Evolutionary conservation across 2,888 invertebrate genomes (phyloP), one percentile per base, ranked within the genome.

Genomic region (Crematogaster levior): DNA sequence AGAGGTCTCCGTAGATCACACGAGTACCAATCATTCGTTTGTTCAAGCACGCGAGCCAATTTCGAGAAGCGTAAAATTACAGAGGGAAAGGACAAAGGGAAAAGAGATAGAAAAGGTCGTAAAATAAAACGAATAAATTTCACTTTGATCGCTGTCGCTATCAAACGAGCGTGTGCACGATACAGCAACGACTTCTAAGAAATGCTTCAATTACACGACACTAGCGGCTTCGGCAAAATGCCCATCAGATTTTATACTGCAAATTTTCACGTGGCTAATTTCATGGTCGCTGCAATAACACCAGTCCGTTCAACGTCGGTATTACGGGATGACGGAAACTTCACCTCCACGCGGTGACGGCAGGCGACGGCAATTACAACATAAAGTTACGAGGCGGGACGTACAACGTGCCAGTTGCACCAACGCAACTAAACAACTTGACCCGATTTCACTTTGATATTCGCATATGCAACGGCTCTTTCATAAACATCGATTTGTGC

Each of bases 301-400:
- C 21, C 60, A 46, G 34, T 51, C 34, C 68, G 63, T 40, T 51
- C 53, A 60, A 27, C 43, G 72, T 24, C 65, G 48, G 65, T 83
- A 80, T 83, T 73, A 80, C 72, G 12, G 46, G n/a, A 61, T 56
- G 70, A 61, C 82, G 51, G 80, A 61, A 83, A 83, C 70, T 86
- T 81, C 58, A 46, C 51, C 80, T 43, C 24, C 73, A 30, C 48
- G 56, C 53, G 40, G 60, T 51, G 72, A 24, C 61, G 66, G 46
- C 81, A 75, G 77, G 56, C 60, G 63, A 27, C 58, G 66, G 70
- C 82, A 84, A 87, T 87, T 87, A 85, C 81, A 60, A 58, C 24
- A 83, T 58, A 81, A 85, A 87, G 80, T 88, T 84, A 74, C 83
- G 65, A 46, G 34, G 27, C 70, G 63, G 51, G 48, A 58, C 66